Evolutionary conservation across 2,797 vertebrate species (phyloP).

Genomic region (Eptatretus atami): DNA sequence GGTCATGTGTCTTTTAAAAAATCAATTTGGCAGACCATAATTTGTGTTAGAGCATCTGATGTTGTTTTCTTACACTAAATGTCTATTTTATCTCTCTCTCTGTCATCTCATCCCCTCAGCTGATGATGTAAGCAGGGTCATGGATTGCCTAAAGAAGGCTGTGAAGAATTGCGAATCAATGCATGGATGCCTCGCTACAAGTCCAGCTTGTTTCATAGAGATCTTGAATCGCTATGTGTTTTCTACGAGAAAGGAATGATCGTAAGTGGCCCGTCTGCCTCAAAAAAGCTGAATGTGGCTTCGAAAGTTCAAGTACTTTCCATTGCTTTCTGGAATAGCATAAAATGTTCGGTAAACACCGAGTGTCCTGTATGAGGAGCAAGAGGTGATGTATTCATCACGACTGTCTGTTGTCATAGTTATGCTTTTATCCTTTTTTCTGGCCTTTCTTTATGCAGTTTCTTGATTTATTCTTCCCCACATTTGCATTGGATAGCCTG

Average conservation of each 20-base stretch:
- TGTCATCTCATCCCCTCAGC: slow-evolving; percentile 17
- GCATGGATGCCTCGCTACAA: slow-evolving; percentile 96
- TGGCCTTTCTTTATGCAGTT: not conserved
- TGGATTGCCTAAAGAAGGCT: slow-evolving; percentile 95
- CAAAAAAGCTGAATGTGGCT: too few species aligned
- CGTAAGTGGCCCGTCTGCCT: slow-evolving; percentile 18
- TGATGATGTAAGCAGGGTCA: slow-evolving; percentile 72
- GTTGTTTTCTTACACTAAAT: too few species aligned
- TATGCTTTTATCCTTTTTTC: not conserved
- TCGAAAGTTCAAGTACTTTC: not conserved
- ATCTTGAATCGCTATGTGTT: slow-evolving; percentile 96
- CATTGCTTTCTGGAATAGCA: not conserved
- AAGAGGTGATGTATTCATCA: too few species aligned
- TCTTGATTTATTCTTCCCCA: not conserved
- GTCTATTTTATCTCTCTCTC: too few species aligned
- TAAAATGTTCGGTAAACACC: too few species aligned
- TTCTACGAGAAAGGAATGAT: slow-evolving; percentile 89
- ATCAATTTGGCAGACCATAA: too few species aligned
- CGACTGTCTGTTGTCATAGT: not conserved
- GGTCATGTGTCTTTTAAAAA: too few species aligned
- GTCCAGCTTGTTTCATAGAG: slow-evolving; percentile 98
- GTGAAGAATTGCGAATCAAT: slow-evolving; percentile 97
- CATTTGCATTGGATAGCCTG: too few species aligned
- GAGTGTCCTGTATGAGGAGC: too few species aligned
- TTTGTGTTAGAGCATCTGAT: too few species aligned